Base-by-base conservation (phyloP, 2,888 invertebrate species). In the Pristionchus maxplancki region DNA sequence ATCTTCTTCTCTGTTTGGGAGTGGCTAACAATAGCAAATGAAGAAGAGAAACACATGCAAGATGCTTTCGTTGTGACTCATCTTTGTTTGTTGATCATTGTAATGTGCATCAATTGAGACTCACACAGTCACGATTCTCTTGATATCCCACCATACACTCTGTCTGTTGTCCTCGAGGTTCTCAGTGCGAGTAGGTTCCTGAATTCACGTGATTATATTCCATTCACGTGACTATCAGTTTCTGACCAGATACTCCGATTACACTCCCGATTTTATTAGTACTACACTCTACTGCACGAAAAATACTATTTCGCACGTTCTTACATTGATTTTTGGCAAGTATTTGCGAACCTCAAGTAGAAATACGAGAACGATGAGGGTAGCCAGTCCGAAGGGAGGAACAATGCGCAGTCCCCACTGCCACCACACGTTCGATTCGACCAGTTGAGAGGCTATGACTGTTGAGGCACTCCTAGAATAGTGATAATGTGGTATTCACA, bases 371-470 rank as follows among this genome's bases (percentile, higher is more conserved):
- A 88, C 40, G 4, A 88, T 44, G 11, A 88, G 6, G 1, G 62
- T 34, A 11, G 62, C 62, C 13, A 81, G 20, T 24, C 58, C 58
- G 62, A 88, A 62, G n/a, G 88, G 88, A 40, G 88, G 88, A 11
- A 81, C 78, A 31, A 88, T 40, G 9, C 88, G 78, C 37, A 88
- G 88, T 31, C 88, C 88, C 88, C 88, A 88, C 48, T 88, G 88
- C 88, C 88, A 88, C 62, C 48, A 64, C 0, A 28, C n/a, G 31
- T 88, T 40, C 0, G 37, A 2, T 9, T 78, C 37, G 9, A 81
- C 62, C 3, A 88, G 31, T 40, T 88, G 78, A 40, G 88, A 78
- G 31, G 88, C 81, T 40, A 88, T 64, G 5, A 88, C 62, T 9
- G 62, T 81, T 9, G 88, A 78, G 31, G 81, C 88, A 58, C 88